phyloP scores from a whole-genome alignment of 2,888 invertebrate species.

The Leptinotarsa haldemani region DNA sequence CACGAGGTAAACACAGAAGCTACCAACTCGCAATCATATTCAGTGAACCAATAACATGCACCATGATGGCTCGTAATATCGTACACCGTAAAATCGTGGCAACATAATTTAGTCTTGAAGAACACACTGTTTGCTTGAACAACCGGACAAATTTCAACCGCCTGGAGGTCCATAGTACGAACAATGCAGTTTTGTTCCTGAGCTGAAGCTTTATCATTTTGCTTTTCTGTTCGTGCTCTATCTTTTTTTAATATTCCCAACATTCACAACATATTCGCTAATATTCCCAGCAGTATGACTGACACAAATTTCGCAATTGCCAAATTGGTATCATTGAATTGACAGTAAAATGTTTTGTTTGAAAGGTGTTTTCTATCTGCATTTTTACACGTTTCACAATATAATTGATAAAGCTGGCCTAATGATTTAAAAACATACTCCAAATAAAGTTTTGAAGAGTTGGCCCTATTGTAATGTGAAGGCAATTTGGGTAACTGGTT shows the following conservation, averaged over 20 bases:
- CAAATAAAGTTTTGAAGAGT: no score
- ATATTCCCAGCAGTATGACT: no score
- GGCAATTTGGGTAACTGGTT: constrained; percentile 28
- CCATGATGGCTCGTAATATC: constrained; percentile 1
- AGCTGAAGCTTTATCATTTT: constrained; percentile 4
- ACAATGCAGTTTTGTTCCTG: background rate
- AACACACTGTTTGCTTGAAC: constrained; percentile 11
- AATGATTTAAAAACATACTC: no score
- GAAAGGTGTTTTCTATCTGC: no score
- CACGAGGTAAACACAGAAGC: constrained; percentile 5
- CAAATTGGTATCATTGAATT: no score
- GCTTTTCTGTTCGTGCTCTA: constrained; percentile 19
- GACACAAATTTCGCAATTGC: no score
- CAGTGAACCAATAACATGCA: constrained; percentile 15
- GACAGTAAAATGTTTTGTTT: no score
- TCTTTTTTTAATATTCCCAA: constrained; percentile 19
- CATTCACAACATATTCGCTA: background rate
- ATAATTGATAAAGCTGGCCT: no score
- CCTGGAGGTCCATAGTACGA: constrained; percentile 6
- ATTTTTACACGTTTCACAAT: no score
- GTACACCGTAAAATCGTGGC: constrained; percentile 20
- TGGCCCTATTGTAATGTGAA: background rate
- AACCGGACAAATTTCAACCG: constrained; percentile 9
- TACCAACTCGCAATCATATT: background rate
- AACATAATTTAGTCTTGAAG: constrained; percentile 20